Evolutionary conservation across 2,888 invertebrate genomes (phyloP).

Genomic region (Melieria crassipennis): DNA sequence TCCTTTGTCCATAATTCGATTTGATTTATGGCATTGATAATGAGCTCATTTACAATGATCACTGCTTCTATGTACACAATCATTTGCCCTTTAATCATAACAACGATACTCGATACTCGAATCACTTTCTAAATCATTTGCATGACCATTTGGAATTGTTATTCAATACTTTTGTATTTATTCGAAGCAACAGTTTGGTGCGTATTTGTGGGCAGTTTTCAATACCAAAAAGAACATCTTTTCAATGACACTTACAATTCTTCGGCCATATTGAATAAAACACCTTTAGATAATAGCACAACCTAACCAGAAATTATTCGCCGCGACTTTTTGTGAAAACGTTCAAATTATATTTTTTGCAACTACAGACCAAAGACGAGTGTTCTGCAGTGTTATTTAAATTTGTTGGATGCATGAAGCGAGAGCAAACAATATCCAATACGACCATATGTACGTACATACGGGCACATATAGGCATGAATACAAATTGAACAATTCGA

Average conservation of each 20-base stretch:
- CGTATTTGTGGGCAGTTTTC: too few species aligned
- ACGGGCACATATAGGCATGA: neutral
- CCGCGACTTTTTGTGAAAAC: neutral
- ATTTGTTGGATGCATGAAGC: constrained; percentile 2
- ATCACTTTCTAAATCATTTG: too few species aligned
- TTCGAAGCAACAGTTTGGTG: too few species aligned
- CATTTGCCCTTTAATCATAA: too few species aligned
- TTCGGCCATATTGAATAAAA: neutral
- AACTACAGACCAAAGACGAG: neutral
- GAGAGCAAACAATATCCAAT: neutral
- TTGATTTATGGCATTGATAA: too few species aligned
- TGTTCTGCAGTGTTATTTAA: constrained; percentile 2
- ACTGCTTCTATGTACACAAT: too few species aligned
- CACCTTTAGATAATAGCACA: neutral
- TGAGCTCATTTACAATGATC: too few species aligned
- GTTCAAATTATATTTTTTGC: neutral
- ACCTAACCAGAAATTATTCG: neutral
- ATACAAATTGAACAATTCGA: too few species aligned
- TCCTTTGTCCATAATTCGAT: too few species aligned
- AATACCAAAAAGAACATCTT: neutral
- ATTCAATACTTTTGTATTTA: too few species aligned
- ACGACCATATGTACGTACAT: neutral
- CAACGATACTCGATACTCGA: too few species aligned
- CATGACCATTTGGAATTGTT: too few species aligned
- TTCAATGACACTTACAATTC: neutral